Base-by-base conservation (phyloP, 2,888 invertebrate genomes). In the Standfussiana lucernea region DNA sequence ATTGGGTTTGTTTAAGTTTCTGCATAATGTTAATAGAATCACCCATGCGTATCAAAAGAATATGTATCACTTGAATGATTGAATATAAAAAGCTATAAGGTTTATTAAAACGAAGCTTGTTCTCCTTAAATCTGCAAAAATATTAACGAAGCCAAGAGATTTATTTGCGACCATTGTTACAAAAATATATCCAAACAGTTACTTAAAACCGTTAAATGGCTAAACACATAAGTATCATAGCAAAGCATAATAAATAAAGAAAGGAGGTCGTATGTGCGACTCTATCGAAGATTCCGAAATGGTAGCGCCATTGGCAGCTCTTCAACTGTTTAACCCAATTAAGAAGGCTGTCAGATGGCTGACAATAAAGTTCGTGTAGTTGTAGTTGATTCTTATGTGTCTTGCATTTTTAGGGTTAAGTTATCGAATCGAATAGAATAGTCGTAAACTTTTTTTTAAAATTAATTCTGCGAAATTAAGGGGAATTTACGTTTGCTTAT, bases 321-420 rank as follows among this genome's bases (percentile, higher is more conserved):
- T 82, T 87, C 85, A 86, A 85, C 66, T 83, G 75, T 72, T 79
- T 83, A 79, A 83, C 82, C 77, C 66, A 82, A 80, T 81, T 77
- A 76, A 76, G 62, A 77, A 83, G 77, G 79, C 79, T 77, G 72
- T 72, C 75, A 74, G 65, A 42, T 61, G 37, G 35, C 66, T 72
- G 70, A 69, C 70, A 71, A 37, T 78, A 78, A 65, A 78, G 18
- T 56, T 61, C 10, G n/a, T 35, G 40, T 74, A n/a, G n/a, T n/a
- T n/a, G 35, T n/a, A 28, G 40, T 75, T 75, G 28, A 64, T 72
- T 78, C 18, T 42, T 79, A 72, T 62, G 79, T 37, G 13, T 8
- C 37, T 0, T 61, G 65, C 65, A 62, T 80, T n/a, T 50, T n/a
- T 18, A 69, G 74, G 66, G 75, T 47, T 53, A 66, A 71, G 15